Evolutionary conservation across 2,888 invertebrate species (phyloP), one percentile per base, ranked within the genome.

Genomic region (Himalopsyche kuldschensis): DNA sequence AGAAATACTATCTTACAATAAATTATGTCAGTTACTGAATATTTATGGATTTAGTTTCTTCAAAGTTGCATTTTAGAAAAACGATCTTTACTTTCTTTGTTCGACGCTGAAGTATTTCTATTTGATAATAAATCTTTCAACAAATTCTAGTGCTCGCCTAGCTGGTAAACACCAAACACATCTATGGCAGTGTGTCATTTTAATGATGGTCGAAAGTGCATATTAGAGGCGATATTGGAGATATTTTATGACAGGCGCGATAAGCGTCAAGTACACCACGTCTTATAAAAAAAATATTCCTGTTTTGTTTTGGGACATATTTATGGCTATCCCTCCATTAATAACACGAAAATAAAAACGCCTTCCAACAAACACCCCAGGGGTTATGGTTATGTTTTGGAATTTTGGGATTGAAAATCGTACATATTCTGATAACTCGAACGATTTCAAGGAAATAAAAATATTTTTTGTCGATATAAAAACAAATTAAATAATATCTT

Each of bases 161-260:
- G 11, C 69, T 15, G 30, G 69, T 30, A 69, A 69, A 27, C 30
- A 69, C 69, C 69, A 69, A 69, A 69, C 35, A 78, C 78, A 27
- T 24, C n/a, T 78, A 24, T 20, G 78, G 78, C 46, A 78, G 27
- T 78, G 24, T 46, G 78, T 78, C 78, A 78, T 78, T 78, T 35
- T 78, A 46, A 78, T 78, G 78, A 47, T 41, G 20, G 41, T 15
- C 78, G 17, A 78, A 78, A 46, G 78, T 69, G 69, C 27, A 69
- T 27, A 69, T 69, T 69, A 69, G 24, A 69, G 30, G 10, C 69
- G 20, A 69, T 69, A 69, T 69, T 69, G 6, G 69, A 69, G 30
- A 69, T 69, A 30, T 24, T 69, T 69, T 11, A 69, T 30, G 69
- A 69, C 69, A 69, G 27, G 30, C 69, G 69, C 11, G 69, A 69